These are phyloP conservation scores for Grammomys surdaster DNA, from an alignment of 2,113 vertebrate species.

Conservation along the genomic window DNA sequence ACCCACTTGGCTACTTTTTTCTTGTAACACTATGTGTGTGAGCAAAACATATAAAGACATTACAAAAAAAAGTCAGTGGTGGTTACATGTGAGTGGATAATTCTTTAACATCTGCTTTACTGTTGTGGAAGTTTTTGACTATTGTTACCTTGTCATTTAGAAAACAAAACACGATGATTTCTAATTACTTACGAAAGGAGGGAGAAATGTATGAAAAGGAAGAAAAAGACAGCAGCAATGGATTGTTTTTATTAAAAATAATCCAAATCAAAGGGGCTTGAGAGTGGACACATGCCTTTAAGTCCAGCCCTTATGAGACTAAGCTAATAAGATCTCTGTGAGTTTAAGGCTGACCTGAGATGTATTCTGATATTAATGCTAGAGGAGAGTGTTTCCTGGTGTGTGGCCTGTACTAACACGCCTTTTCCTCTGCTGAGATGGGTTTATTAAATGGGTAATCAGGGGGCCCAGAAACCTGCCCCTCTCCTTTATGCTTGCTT, in stretches of 20 bases:
- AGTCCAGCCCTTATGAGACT: background rate
- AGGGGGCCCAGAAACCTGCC: background rate
- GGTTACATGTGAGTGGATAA: background rate
- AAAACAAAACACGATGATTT: constrained; percentile 11
- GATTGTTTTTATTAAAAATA: background rate
- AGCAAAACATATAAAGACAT: background rate
- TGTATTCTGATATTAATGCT: background rate
- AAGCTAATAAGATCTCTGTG: background rate
- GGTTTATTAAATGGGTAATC: background rate
- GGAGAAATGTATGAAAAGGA: background rate
- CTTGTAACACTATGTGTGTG: background rate
- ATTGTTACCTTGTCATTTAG: background rate
- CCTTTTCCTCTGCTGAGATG: background rate
- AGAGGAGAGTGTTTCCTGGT: background rate
- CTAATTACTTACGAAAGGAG: background rate
- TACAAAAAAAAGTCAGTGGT: background rate
- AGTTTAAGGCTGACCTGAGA: background rate
- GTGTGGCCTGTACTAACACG: background rate
- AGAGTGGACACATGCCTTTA: background rate
- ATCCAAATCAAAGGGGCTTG: background rate
- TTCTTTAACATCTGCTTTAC: constrained; percentile 26
- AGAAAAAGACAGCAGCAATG: background rate
- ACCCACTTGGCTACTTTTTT: background rate
- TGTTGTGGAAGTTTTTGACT: constrained; percentile 28
- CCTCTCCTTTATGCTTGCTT: background rate